Percentiles rank a stretch among this genome's conserved stretches.
phyloP scores from a whole-genome alignment of 2,113 vertebrate genomes.

The Sinocyclocheilus grahami region DNA sequence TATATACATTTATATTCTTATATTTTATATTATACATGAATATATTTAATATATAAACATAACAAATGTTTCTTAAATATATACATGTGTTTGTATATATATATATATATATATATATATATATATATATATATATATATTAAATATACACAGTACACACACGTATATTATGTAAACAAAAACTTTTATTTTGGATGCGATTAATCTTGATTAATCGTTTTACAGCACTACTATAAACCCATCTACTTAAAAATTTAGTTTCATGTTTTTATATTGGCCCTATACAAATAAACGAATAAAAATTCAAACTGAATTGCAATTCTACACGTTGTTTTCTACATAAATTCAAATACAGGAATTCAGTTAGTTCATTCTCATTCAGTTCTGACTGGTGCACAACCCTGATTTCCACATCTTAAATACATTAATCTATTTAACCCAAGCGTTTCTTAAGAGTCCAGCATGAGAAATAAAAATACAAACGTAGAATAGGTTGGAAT shows the following conservation, averaged over 20 bases:
- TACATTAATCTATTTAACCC: constrained; percentile 76
- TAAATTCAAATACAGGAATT: neutral
- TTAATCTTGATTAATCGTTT: too few relatives aligned
- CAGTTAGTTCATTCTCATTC: neutral
- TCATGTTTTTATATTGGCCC: neutral
- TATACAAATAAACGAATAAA: neutral
- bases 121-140: too few relatives aligned
- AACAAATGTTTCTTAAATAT: too few relatives aligned
- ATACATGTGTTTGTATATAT: too few relatives aligned
- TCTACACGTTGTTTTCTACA: neutral
- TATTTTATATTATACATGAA: too few relatives aligned
- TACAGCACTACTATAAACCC: neutral
- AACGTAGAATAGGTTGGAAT: constrained; percentile 67
- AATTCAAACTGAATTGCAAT: neutral
- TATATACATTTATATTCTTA: too few relatives aligned
- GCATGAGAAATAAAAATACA: constrained; percentile 64
- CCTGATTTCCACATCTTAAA: constrained; percentile 79
- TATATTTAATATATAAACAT: too few relatives aligned
- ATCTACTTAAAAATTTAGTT: neutral
- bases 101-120: too few relatives aligned
- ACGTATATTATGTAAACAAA: too few relatives aligned
- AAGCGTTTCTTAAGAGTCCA: constrained; percentile 65
- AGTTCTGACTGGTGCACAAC: neutral
- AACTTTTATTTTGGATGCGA: too few relatives aligned
- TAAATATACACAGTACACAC: too few relatives aligned